phyloP scores from a whole-genome alignment of 2,113 vertebrate genomes.

The Neogale vison region DNA sequence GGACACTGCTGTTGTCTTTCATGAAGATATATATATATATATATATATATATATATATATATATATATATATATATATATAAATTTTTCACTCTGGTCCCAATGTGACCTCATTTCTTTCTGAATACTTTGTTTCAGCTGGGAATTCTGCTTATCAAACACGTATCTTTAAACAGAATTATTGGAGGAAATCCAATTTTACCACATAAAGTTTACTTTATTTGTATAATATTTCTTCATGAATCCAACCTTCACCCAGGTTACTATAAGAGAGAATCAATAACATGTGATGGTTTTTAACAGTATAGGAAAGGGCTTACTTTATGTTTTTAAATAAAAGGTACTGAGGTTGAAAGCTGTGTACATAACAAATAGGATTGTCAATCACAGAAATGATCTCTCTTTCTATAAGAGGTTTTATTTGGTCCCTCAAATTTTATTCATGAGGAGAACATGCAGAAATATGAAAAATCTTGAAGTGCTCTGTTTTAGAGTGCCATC shows the following conservation, averaged over 20 bases:
- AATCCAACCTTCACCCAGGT: not conserved
- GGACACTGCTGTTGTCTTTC: not conserved
- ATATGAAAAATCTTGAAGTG: not conserved
- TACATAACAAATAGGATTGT: not conserved
- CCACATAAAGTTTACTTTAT: not conserved
- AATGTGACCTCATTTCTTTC: not conserved
- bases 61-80: too few relatives aligned
- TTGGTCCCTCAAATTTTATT: not conserved
- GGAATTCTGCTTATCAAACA: conserved; percentile 26
- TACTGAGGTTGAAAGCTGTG: not conserved
- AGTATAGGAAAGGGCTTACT: not conserved
- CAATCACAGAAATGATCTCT: not conserved
- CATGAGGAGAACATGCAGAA: not conserved
- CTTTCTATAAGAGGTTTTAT: not conserved
- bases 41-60: too few relatives aligned
- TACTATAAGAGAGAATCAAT: conserved; percentile 40
- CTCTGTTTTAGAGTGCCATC: not conserved
- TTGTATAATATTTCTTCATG: not conserved
- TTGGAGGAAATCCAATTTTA: not conserved
- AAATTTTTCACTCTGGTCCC: not conserved
- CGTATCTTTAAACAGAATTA: conserved; percentile 17
- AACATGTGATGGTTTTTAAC: not conserved
- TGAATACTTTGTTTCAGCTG: not conserved
- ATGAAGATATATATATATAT: not conserved
- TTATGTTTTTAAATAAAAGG: not conserved